Percentiles rank a stretch among this genome's conserved stretches.
These are phyloP conservation scores for Panzeria rudis DNA, from an alignment of 2,888 invertebrate species.

Conservation along the genomic window DNA sequence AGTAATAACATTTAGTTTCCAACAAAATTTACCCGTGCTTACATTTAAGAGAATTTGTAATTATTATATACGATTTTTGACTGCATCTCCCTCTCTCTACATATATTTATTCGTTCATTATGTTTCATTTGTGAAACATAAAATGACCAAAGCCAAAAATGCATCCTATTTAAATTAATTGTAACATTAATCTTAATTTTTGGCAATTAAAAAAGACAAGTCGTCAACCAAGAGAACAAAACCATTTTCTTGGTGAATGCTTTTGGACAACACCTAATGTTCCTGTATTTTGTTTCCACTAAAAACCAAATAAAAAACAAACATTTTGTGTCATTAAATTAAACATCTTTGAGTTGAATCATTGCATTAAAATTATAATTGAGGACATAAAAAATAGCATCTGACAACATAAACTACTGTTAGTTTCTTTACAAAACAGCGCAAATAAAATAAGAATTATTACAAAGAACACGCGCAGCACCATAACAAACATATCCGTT, in stretches of 20 bases:
- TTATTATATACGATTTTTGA: neutral
- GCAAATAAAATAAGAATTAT: neutral
- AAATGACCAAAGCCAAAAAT: slow-evolving; percentile 30
- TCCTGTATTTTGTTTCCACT: slow-evolving; percentile 3
- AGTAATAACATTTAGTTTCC: slow-evolving; percentile 18
- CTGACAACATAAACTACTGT: neutral
- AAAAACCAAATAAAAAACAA: neutral
- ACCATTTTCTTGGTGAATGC: neutral
- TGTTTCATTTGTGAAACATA: slow-evolving; percentile 36
- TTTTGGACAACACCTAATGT: slow-evolving; percentile 26
- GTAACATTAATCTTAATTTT: slow-evolving; percentile 36
- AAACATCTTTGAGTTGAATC: neutral
- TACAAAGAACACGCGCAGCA: neutral
- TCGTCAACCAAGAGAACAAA: slow-evolving; percentile 5
- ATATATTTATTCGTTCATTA: neutral
- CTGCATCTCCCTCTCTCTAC: neutral
- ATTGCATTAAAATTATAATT: slow-evolving; percentile 19
- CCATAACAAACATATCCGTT: slow-evolving; percentile 1
- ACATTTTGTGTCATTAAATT: slow-evolving; percentile 2
- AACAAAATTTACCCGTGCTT: slow-evolving; percentile 47
- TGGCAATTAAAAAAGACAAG: slow-evolving; percentile 18
- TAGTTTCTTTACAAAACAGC: neutral
- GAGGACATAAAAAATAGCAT: slow-evolving; percentile 6
- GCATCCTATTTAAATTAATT: slow-evolving; percentile 46
- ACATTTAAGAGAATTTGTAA: slow-evolving; percentile 33